These are phyloP conservation scores for Trichogramma dendrolimi DNA, from an alignment of 2,888 invertebrate species.

Conservation along the genomic window DNA sequence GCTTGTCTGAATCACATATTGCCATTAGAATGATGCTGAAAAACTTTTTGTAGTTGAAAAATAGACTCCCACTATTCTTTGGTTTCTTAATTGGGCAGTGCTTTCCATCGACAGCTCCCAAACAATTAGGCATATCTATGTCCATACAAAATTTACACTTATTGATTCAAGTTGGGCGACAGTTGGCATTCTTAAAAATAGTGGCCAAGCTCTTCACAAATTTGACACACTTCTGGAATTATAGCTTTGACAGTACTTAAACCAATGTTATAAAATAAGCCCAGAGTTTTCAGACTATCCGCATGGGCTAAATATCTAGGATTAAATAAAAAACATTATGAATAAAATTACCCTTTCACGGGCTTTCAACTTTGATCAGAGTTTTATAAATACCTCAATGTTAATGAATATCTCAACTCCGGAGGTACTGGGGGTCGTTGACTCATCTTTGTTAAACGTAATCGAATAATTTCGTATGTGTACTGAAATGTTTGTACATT, in stretches of 20 bases:
- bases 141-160: background rate
- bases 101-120: slow-evolving; percentile 3
- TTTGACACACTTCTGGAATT: background rate
- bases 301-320: too few relatives aligned
- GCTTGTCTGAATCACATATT: background rate
- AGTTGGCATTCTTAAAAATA: background rate
- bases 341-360: too few relatives aligned
- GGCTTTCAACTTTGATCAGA: too few relatives aligned
- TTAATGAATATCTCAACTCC: background rate
- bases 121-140: background rate
- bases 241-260: background rate
- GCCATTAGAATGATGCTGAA: slow-evolving; percentile 4
- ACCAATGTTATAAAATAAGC: background rate
- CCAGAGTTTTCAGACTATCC: background rate
- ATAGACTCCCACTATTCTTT: background rate
- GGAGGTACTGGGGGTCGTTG: background rate
- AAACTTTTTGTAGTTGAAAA: slow-evolving; percentile 7
- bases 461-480: background rate
- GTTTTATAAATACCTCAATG: background rate
- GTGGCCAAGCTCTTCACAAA: background rate
- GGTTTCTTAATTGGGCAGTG: slow-evolving; percentile 1
- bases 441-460: background rate
- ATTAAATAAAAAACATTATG: background rate
- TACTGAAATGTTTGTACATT: background rate
- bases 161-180: background rate